A percentile compares a stretch with the other conserved stretches of the same genome.
Conservation (phyloP, 1,140 invertebrate genomes). For the Solen grandis region DNA sequence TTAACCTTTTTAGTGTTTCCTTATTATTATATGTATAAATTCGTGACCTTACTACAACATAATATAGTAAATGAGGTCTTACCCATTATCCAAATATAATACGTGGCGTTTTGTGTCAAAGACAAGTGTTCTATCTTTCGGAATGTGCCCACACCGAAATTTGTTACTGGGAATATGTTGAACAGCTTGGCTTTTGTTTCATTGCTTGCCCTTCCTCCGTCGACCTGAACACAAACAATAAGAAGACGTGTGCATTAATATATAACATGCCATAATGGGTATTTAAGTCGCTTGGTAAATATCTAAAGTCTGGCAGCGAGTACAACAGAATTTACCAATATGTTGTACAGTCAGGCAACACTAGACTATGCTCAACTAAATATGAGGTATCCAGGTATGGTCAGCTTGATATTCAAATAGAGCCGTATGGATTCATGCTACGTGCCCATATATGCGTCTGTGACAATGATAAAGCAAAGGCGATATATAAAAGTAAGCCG, state of each 20-base stretch:
- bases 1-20: too few species aligned
- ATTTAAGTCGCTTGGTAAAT: not conserved
- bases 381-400: not conserved
- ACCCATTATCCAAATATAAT: conserved; percentile 69
- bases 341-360: not conserved
- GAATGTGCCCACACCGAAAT: conserved; percentile 61
- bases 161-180: conserved; percentile 57
- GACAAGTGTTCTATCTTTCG: conserved; percentile 48
- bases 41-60: too few species aligned
- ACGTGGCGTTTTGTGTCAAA: conserved; percentile 56
- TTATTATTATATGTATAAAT: too few species aligned
- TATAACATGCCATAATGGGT: not conserved
- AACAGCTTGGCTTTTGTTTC: conserved; percentile 53
- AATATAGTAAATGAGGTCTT: too few species aligned
- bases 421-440: too few species aligned
- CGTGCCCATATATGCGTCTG: too few species aligned
- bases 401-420: not conserved
- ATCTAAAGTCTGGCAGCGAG: not conserved
- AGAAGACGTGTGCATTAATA: not conserved
- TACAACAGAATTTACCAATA: not conserved
- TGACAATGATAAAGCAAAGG: too few species aligned
- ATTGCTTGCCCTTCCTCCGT: conserved; percentile 59
- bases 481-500: too few species aligned
- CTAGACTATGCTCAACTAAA: not conserved
- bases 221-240: conserved; percentile 53